Evolutionary conservation across 2,797 vertebrate genomes (phyloP).

Genomic region (Rhynchotus rufescens): DNA sequence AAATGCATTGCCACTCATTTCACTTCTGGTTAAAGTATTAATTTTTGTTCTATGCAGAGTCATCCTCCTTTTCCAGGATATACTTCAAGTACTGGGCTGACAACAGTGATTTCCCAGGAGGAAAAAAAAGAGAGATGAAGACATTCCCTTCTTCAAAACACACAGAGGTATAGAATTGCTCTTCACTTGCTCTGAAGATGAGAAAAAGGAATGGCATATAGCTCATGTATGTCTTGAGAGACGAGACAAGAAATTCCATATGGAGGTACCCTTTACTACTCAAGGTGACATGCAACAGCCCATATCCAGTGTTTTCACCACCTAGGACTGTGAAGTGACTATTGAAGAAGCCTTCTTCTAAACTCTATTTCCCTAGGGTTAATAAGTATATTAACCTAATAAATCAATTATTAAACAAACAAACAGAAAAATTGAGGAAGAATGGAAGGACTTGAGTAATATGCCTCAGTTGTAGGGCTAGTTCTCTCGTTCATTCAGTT

Average conservation of each 20-base stretch:
- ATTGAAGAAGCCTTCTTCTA: neutral
- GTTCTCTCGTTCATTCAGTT: neutral
- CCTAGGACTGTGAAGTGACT: neutral
- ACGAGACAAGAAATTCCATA: neutral
- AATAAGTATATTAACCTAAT: too few species aligned
- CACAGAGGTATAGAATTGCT: neutral
- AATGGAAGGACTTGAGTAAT: neutral
- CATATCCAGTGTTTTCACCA: neutral
- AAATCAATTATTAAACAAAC: too few species aligned
- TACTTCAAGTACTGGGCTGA: neutral
- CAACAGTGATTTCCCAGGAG: neutral
- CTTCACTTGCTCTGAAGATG: neutral
- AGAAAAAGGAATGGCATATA: neutral
- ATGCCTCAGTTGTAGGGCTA: neutral
- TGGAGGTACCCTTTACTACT: neutral
- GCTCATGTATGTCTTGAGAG: neutral
- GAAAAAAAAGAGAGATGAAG: neutral
- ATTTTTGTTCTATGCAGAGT: neutral
- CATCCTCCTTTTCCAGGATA: neutral
- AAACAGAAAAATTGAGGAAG: neutral
- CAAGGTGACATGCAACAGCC: neutral
- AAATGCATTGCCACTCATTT: neutral
- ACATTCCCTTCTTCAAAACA: neutral
- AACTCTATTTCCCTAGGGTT: neutral
- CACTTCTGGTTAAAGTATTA: neutral